Evolutionary conservation across 2,888 invertebrate species (phyloP).

Genomic region (Choreutis nemorana): DNA sequence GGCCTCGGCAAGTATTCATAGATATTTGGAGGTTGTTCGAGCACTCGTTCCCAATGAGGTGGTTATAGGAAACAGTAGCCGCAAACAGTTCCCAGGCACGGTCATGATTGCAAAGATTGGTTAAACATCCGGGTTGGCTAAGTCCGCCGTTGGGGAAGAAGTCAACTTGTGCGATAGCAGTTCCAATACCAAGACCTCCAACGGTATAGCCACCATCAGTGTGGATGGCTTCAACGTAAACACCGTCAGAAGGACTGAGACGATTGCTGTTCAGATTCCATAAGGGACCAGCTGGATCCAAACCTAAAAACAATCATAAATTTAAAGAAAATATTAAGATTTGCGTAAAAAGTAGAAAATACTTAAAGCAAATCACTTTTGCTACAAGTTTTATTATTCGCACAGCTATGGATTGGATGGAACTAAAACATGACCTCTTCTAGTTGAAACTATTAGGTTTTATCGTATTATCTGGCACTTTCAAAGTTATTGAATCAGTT

Average conservation of each 20-base stretch:
- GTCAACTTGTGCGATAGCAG: conserved; percentile 56
- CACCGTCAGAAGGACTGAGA: conserved; percentile 8
- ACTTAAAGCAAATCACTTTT: too few species aligned
- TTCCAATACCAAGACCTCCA: conserved; percentile 52
- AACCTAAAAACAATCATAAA: too few species aligned
- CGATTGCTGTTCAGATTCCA: conserved; percentile 18
- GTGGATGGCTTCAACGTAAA: conserved; percentile 20
- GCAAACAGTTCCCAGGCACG: conserved; percentile 31
- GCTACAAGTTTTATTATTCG: too few species aligned
- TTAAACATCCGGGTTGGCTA: conserved; percentile 28
- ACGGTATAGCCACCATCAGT: conserved; percentile 28
- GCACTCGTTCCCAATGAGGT: conserved; percentile 24
- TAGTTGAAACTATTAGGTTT: too few species aligned
- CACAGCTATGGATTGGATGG: too few species aligned
- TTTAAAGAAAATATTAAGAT: too few species aligned
- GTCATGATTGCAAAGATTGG: conserved; percentile 28
- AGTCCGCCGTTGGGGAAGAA: conserved; percentile 67
- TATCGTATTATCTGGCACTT: too few species aligned
- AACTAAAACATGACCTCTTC: too few species aligned
- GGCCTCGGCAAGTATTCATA: conserved; percentile 23
- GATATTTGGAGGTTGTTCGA: conserved; percentile 16
- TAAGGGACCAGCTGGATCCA: conserved; percentile 55
- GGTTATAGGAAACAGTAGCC: conserved; percentile 23
- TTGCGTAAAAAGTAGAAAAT: too few species aligned
- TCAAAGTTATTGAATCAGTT: too few species aligned